Evolutionary conservation across 2,797 vertebrate species (phyloP), one percentile per base, ranked within the genome.

Genomic region (Jordanella pulchra): DNA sequence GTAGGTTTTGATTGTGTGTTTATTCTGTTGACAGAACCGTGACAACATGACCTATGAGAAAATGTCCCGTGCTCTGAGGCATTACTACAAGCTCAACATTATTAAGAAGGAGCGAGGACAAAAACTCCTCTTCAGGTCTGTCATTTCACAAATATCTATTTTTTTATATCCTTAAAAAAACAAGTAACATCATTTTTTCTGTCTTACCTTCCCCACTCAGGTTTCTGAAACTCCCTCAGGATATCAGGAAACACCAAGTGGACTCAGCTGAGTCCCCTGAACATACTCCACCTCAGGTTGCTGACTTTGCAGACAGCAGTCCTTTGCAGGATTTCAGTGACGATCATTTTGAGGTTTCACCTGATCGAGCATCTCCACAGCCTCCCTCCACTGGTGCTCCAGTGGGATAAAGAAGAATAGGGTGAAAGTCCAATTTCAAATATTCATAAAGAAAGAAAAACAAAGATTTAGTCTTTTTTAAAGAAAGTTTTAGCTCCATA

Each of bases 71-170:
- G 96, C 97, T 0, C 88, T 98, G 81, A 92, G 97, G 4, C 97
- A 97, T 91, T 98, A 98, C 86, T 97, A 97, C 90, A 99, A 98
- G 88, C 95, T 97, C 82, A 97, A 98, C 88, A 96, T 98, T 77
- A 97, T 98, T 84, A 96, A 93, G 85, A 98, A 98, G 82, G 97
- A 98, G 80, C 93, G 92, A 0, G 96, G 97, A 21, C 97, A 98
- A 90, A 97, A 96, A 77, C 95, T 97, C 4, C 87, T 97, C 32
- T 98, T 97, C 90, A 96, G 97, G 97, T 97, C 71, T 89, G 35
- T 44, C 7, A 9, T 63, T 42, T 63, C 6, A 9, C 7, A 28
- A 2, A 44, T 30, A 45, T 68, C n/a, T 39, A 61, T 4, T 54
- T 21, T 47, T 69, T 35, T 69, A 12, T 45, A 15, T 32, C 11